phyloP scores from a whole-genome alignment of 2,113 vertebrate species.

The Psittacus erithacus region DNA sequence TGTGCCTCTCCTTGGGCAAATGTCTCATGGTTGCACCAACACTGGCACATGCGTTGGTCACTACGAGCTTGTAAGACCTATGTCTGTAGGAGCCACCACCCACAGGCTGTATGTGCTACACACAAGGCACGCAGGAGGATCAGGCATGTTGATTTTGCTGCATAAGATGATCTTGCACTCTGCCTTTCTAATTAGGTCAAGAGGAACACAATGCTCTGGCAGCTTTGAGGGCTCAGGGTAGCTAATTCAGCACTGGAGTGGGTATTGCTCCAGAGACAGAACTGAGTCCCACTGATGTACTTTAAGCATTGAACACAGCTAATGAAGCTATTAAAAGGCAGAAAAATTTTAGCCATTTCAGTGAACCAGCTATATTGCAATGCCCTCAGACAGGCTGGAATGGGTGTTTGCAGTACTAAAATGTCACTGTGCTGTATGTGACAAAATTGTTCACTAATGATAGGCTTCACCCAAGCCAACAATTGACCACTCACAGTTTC shows the following conservation, averaged over 20 bases:
- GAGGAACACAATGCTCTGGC: not conserved
- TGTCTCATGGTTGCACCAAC: not conserved
- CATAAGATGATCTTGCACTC: fast-evolving
- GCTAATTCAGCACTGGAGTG: not conserved
- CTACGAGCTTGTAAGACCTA: not conserved
- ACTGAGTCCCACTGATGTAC: not conserved
- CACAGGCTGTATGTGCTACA: fast-evolving
- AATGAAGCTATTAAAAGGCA: not conserved
- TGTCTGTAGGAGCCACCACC: not conserved
- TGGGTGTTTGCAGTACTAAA: not conserved
- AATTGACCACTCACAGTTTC: not conserved
- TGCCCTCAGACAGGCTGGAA: not conserved
- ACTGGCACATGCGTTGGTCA: fast-evolving
- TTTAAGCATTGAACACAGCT: not conserved
- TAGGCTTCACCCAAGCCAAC: not conserved
- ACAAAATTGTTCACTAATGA: not conserved
- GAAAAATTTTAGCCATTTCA: not conserved
- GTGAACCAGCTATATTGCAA: not conserved
- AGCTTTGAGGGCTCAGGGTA: not conserved
- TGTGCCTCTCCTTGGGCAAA: not conserved
- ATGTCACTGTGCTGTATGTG: fast-evolving
- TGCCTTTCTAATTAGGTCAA: not conserved
- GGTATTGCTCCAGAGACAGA: not conserved
- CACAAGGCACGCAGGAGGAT: not conserved
- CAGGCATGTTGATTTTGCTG: fast-evolving